Percentiles rank a stretch among this genome's conserved stretches.
Conservation (phyloP, 2,888 invertebrate genomes). For the Meliscaeva auricollis region DNA sequence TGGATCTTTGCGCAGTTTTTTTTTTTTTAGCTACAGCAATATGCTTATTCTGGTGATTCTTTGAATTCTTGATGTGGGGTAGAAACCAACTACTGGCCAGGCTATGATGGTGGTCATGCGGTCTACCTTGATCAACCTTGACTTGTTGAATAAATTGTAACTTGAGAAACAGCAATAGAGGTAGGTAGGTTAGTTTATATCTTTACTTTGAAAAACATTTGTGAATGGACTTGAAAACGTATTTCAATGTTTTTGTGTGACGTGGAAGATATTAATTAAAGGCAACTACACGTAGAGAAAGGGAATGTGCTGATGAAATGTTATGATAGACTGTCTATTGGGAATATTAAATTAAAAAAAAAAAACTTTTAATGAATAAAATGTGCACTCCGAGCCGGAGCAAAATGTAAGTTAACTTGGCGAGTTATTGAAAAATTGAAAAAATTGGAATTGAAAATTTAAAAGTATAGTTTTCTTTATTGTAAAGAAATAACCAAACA, state of each 20-base stretch:
- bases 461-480: too few relatives aligned
- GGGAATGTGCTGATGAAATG: not conserved
- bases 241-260: conserved; percentile 22
- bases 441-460: too few relatives aligned
- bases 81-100: conserved; percentile 25
- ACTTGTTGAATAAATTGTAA: conserved; percentile 33
- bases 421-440: too few relatives aligned
- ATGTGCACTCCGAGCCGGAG: too few relatives aligned
- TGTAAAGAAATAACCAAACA: too few relatives aligned
- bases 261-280: not conserved
- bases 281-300: not conserved
- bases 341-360: too few relatives aligned
- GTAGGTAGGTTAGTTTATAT: not conserved
- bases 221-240: conserved; percentile 3
- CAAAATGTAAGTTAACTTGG: too few relatives aligned
- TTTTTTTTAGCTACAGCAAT: conserved; percentile 15
- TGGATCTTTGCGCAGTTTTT: conserved; percentile 35
- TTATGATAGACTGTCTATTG: not conserved
- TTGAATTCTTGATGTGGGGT: conserved; percentile 59
- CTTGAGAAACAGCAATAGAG: conserved; percentile 14
- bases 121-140: conserved; percentile 54
- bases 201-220: not conserved
- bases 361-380: too few relatives aligned
- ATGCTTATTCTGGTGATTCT: conserved; percentile 60
- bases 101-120: not conserved